A percentile compares a stretch with the other conserved stretches of the same genome.
These are phyloP conservation scores for Artemia sinica DNA, from an alignment of 2,888 invertebrate genomes.

Conservation along the genomic window DNA sequence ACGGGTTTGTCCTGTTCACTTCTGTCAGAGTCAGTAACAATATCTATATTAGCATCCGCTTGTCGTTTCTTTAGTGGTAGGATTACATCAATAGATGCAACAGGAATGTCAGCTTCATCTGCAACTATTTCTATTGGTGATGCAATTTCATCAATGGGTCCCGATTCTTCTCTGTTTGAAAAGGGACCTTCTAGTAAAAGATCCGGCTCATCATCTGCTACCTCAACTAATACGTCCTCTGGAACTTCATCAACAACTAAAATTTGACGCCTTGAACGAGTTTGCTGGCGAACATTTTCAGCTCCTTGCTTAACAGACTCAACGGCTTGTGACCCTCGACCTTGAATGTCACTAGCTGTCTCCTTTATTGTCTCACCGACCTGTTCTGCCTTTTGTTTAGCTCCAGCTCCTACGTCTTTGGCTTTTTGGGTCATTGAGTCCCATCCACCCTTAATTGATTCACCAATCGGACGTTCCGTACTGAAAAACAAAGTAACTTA, in stretches of 20 bases:
- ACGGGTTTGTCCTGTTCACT: neutral
- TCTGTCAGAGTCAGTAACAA: neutral
- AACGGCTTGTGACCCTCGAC: neutral
- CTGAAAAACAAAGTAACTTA: neutral
- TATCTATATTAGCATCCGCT: neutral
- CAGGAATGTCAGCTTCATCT: neutral
- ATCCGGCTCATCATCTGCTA: neutral
- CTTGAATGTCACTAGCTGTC: neutral
- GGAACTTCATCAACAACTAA: neutral
- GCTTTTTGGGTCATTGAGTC: neutral
- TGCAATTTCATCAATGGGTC: neutral
- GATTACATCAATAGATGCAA: neutral
- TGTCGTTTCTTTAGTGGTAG: constrained; percentile 2
- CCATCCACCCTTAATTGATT: constrained; percentile 5
- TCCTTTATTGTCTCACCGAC: neutral
- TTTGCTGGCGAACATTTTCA: neutral
- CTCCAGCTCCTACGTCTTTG: neutral
- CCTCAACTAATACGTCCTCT: neutral
- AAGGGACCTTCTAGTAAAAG: neutral
- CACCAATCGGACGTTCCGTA: neutral
- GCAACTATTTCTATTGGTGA: neutral
- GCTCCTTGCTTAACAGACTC: neutral
- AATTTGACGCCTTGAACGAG: neutral
- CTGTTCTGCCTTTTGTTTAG: constrained; percentile 2
- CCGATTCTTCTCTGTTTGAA: neutral